phyloP scores from a whole-genome alignment of 1,140 invertebrate genomes.

The Eulimnadia texana region DNA sequence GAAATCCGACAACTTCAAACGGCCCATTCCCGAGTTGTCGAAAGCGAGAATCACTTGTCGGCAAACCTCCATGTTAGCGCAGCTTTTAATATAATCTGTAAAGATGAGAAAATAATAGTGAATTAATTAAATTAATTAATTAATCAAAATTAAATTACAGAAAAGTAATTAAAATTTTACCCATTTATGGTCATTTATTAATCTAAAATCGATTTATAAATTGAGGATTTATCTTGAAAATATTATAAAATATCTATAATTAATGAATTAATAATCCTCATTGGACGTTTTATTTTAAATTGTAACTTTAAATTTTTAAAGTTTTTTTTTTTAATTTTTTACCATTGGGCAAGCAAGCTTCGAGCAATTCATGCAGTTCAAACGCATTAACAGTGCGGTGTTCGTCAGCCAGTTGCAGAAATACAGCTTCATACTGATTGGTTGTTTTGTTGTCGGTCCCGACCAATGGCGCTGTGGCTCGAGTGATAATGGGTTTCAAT shows the following conservation, averaged over 20 bases:
- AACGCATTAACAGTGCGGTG: conserved; percentile 74
- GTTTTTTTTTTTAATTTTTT: conserved; percentile 19
- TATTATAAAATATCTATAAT: no score
- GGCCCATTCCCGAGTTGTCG: conserved; percentile 65
- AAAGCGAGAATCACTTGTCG: conserved; percentile 73
- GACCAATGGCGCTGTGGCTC: conserved; percentile 36
- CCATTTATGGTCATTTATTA: no score
- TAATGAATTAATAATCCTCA: no score
- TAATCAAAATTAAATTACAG: not conserved
- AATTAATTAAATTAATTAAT: conserved; percentile 6
- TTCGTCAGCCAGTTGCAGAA: conserved; percentile 78
- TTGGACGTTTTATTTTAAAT: no score
- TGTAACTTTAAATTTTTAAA: no score
- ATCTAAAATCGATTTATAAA: no score
- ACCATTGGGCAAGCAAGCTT: conserved; percentile 82
- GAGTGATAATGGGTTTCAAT: conserved; percentile 17
- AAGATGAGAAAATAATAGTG: conserved; percentile 20
- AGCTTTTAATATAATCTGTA: conserved; percentile 81
- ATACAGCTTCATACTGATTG: conserved; percentile 75
- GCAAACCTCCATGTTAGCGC: conserved; percentile 80
- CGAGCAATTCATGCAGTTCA: conserved; percentile 76
- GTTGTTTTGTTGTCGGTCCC: conserved; percentile 53
- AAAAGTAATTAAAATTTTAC: no score
- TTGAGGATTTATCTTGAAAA: no score
- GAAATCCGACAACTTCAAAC: conserved; percentile 71